phyloP scores from a whole-genome alignment of 2,888 invertebrate species.

The Hypselothyrea guttata region DNA sequence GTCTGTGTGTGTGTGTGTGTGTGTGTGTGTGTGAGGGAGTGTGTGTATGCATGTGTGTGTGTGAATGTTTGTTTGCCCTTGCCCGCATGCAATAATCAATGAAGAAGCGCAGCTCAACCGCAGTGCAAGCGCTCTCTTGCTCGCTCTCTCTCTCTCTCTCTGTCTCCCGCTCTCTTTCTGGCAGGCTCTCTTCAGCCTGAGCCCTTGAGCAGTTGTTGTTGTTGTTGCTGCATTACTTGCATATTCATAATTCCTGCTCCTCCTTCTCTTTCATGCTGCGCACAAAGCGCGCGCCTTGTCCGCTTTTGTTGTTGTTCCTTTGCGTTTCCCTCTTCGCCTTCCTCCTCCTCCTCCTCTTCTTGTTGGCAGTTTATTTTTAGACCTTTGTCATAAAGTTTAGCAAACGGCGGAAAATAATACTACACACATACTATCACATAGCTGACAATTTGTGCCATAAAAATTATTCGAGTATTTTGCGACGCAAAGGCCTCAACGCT shows the following conservation, averaged over 20 bases:
- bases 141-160: slow-evolving; percentile 29
- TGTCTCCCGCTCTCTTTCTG: slow-evolving; percentile 15
- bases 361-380: slow-evolving; percentile 62
- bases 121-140: slow-evolving; percentile 3
- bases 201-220: background rate
- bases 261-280: slow-evolving; percentile 11
- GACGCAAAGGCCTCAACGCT: slow-evolving; percentile 23
- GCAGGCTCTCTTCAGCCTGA: background rate
- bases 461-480: slow-evolving; percentile 51
- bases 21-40: too few relatives aligned
- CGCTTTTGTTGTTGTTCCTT: background rate
- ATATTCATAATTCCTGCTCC: slow-evolving; percentile 39
- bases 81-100: slow-evolving; percentile 63
- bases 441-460: slow-evolving; percentile 63
- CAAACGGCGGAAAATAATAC: slow-evolving; percentile 42
- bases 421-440: slow-evolving; percentile 47
- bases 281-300: slow-evolving; percentile 18
- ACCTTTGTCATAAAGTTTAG: slow-evolving; percentile 73
- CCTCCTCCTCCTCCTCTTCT: slow-evolving; percentile 14
- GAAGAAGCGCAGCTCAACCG: slow-evolving; percentile 42
- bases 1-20: too few relatives aligned
- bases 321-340: slow-evolving; percentile 11
- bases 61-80: slow-evolving; percentile 35
- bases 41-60: background rate
- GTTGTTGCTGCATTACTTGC: slow-evolving; percentile 38